Percentiles rank a stretch among this genome's conserved stretches.
Conservation (phyloP, 2,113 vertebrate species). For the Dicentrarchus labrax region DNA sequence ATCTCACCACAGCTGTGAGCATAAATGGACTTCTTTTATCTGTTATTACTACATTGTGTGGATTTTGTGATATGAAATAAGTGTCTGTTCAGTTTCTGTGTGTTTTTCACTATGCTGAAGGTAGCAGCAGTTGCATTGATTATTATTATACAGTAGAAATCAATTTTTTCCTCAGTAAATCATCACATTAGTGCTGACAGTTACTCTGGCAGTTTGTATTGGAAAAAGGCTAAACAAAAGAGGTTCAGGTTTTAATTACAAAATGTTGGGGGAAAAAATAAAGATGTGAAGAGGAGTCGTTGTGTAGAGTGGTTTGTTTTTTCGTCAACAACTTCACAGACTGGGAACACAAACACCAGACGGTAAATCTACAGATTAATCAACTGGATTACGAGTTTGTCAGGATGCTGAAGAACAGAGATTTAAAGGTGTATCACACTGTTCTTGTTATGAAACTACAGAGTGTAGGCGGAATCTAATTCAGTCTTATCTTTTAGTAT, state of each 20-base stretch:
- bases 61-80: slow-evolving; percentile 82
- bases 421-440: too few species aligned
- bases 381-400: neutral
- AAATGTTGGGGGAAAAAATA: slow-evolving; percentile 69
- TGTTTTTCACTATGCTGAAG: slow-evolving; percentile 81
- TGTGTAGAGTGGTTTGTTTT: slow-evolving; percentile 8
- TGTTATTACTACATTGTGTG: slow-evolving; percentile 79
- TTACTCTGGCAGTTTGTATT: slow-evolving; percentile 75
- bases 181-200: slow-evolving; percentile 72
- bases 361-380: neutral
- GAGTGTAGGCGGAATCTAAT: too few species aligned
- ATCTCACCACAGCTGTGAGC: slow-evolving; percentile 67
- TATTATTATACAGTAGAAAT: slow-evolving; percentile 76
- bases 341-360: neutral
- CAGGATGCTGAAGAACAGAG: too few species aligned
- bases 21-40: slow-evolving; percentile 78
- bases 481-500: too few species aligned
- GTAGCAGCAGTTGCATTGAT: slow-evolving; percentile 75
- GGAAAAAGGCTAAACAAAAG: slow-evolving; percentile 39
- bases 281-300: slow-evolving; percentile 71
- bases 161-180: slow-evolving; percentile 72
- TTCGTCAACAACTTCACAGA: neutral
- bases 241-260: slow-evolving; percentile 75
- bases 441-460: too few species aligned
- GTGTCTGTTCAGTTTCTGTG: slow-evolving; percentile 80